Percentiles rank a stretch among this genome's conserved stretches.
Conservation (phyloP, 1,140 invertebrate species). For the Drosophila kanapiae region DNA sequence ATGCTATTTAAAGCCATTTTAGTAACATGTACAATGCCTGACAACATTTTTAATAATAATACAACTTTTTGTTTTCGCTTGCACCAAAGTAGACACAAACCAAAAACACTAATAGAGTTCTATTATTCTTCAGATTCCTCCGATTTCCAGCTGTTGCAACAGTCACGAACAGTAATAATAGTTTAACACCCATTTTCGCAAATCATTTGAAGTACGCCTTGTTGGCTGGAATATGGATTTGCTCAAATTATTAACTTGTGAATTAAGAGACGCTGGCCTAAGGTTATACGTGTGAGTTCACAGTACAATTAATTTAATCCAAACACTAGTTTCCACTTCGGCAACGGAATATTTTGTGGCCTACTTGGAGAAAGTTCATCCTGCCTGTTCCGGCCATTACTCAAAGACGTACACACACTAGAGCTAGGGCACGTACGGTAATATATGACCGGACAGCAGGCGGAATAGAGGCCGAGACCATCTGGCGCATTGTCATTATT, state of each 20-base stretch:
- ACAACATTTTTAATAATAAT: too few species aligned
- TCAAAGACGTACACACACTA: conserved; percentile 12
- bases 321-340: conserved; percentile 4
- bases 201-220: conserved; percentile 33
- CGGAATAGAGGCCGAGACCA: conserved; percentile 16
- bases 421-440: conserved; percentile 22
- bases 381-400: conserved; percentile 22
- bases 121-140: too few species aligned
- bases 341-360: background rate
- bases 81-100: too few species aligned
- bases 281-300: background rate
- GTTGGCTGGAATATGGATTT: conserved; percentile 42
- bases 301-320: conserved; percentile 4
- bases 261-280: conserved; percentile 1
- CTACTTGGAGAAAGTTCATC: conserved; percentile 8
- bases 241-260: background rate
- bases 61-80: too few species aligned
- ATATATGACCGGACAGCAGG: conserved; percentile 31
- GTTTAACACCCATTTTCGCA: conserved; percentile 14
- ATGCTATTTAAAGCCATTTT: too few species aligned
- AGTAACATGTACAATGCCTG: background rate
- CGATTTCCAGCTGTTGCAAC: conserved; percentile 30
- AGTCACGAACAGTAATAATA: conserved; percentile 67
- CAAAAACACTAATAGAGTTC: too few species aligned
- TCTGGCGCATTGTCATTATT: conserved; percentile 67